phyloP scores from a whole-genome alignment of 2,113 vertebrate genomes.

The Paramisgurnus dabryanus region DNA sequence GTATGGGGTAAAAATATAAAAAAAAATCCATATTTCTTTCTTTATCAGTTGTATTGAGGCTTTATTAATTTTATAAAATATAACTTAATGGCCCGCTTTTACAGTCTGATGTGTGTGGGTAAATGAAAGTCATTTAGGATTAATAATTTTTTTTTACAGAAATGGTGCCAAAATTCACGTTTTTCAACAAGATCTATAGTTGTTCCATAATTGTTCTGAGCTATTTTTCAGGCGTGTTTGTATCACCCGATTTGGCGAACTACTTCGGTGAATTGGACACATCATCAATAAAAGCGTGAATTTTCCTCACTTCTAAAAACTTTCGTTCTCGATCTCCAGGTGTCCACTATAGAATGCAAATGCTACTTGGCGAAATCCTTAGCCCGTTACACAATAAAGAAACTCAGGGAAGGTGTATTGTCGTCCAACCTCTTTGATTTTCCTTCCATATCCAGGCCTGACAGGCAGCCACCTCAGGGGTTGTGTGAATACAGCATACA shows the following conservation, averaged over 20 bases:
- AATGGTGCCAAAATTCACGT: too few relatives aligned
- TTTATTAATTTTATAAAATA: neutral
- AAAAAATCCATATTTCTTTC: neutral
- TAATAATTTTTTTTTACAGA: too few relatives aligned
- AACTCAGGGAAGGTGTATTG: constrained; percentile 67
- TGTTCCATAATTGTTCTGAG: too few relatives aligned
- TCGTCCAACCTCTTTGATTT: constrained; percentile 74
- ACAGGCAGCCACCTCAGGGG: constrained; percentile 70
- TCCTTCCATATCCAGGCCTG: constrained; percentile 69
- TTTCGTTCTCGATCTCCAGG: constrained; percentile 29
- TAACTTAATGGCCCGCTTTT: neutral
- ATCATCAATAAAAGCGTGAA: too few relatives aligned
- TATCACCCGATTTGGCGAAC: too few relatives aligned
- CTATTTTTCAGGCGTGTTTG: too few relatives aligned
- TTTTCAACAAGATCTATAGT: too few relatives aligned
- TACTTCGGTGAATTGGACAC: too few relatives aligned
- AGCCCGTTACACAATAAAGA: constrained; percentile 48
- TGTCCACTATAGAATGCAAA: constrained; percentile 52
- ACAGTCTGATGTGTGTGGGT: neutral
- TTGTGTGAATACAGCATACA: constrained; percentile 60
- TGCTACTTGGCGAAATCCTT: constrained; percentile 58
- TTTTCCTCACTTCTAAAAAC: neutral
- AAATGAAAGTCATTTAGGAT: too few relatives aligned
- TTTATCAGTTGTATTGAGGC: neutral
- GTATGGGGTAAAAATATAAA: neutral